Evolutionary conservation across 2,888 invertebrate genomes (phyloP).

Genomic region (Aethes cnicana): DNA sequence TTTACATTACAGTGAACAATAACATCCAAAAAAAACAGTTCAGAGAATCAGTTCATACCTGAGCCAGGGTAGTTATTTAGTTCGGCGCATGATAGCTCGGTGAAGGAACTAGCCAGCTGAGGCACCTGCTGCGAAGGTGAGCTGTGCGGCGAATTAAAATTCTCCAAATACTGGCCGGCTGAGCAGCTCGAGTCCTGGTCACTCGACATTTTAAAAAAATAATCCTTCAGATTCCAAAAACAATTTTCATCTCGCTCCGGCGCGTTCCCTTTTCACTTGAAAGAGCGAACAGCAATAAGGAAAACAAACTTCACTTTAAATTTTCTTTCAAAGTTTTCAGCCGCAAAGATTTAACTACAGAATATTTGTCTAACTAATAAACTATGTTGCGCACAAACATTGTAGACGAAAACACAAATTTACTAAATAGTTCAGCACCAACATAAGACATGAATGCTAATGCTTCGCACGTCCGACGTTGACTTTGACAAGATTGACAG

Average conservation of each 20-base stretch:
- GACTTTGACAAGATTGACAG: constrained; percentile 2
- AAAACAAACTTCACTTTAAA: constrained; percentile 14
- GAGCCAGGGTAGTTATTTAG: constrained; percentile 22
- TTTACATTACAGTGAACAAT: too few species aligned
- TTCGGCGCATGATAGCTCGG: constrained; percentile 55
- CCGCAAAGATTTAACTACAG: too few species aligned
- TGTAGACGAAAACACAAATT: too few species aligned
- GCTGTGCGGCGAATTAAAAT: constrained; percentile 56
- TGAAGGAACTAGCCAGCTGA: constrained; percentile 56
- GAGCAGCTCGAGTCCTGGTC: constrained; percentile 62
- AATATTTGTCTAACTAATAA: too few species aligned
- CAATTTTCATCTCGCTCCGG: constrained; percentile 8
- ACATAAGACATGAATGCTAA: too few species aligned
- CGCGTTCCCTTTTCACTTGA: neutral
- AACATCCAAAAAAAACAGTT: neutral
- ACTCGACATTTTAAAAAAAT: constrained; percentile 41
- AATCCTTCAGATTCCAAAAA: neutral
- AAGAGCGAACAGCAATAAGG: constrained; percentile 10
- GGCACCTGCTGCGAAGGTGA: constrained; percentile 71
- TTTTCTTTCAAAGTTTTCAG: too few species aligned
- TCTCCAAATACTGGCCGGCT: constrained; percentile 55
- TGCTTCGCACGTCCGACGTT: neutral
- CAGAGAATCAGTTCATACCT: neutral
- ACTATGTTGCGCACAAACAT: too few species aligned
- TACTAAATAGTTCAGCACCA: too few species aligned